Percentiles rank a stretch among this genome's conserved stretches.
Conservation (phyloP, 2,113 vertebrate genomes). For the Apodemus sylvaticus region DNA sequence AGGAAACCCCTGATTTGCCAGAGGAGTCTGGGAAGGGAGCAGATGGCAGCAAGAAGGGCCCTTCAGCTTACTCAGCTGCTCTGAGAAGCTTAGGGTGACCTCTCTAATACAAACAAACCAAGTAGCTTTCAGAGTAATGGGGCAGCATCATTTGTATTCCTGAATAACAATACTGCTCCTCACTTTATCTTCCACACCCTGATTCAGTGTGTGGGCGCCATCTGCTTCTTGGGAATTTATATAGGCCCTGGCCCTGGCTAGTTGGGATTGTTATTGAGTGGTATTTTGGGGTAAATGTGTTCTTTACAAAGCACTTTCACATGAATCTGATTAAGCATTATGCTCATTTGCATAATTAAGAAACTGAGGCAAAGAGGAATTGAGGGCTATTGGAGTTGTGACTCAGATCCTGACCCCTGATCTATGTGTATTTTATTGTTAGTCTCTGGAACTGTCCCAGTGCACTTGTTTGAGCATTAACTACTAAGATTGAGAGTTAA, state of each 20-base stretch:
- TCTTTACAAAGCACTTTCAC: slow-evolving; percentile 64
- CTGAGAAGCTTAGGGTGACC: slow-evolving; percentile 85
- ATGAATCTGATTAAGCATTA: slow-evolving; percentile 48
- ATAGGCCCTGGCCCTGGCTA: slow-evolving; percentile 17
- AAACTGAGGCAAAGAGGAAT: slow-evolving; percentile 70
- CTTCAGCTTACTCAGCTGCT: slow-evolving; percentile 90
- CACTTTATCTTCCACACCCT: slow-evolving; percentile 61
- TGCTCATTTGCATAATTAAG: slow-evolving; percentile 65
- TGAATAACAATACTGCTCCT: slow-evolving; percentile 68
- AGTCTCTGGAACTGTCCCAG: neutral
- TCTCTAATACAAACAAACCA: slow-evolving; percentile 84
- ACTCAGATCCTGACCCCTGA: slow-evolving; percentile 10
- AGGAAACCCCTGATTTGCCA: slow-evolving; percentile 88
- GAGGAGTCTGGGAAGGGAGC: slow-evolving; percentile 91
- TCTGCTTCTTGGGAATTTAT: slow-evolving; percentile 73
- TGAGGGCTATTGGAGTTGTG: slow-evolving; percentile 39
- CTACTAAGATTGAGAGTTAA: slow-evolving; percentile 38
- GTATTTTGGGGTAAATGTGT: slow-evolving; percentile 55
- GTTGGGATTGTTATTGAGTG: slow-evolving; percentile 56
- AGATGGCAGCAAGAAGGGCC: slow-evolving; percentile 92
- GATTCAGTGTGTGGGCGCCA: slow-evolving; percentile 56
- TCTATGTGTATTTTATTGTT: slow-evolving; percentile 44
- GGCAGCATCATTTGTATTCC: slow-evolving; percentile 73
- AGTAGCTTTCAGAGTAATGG: slow-evolving; percentile 81
- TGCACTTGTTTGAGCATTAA: slow-evolving; percentile 11